Percentiles rank a stretch among this genome's conserved stretches.
These are phyloP conservation scores for Diplolepis rosae DNA, from an alignment of 2,888 invertebrate species.

Conservation along the genomic window DNA sequence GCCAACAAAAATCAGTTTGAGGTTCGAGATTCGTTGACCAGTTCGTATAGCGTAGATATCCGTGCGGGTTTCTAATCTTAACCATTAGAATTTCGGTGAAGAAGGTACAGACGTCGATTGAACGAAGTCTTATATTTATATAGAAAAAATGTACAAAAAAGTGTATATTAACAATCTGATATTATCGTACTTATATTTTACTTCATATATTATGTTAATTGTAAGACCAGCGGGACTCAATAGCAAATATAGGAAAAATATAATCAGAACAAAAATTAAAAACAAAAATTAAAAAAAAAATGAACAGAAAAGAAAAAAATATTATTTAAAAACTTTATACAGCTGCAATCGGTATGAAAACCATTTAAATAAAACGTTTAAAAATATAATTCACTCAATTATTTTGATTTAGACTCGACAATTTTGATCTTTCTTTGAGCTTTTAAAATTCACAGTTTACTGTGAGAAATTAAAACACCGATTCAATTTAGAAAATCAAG, in stretches of 20 bases:
- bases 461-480: background rate
- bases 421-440: background rate
- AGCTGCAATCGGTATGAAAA: background rate
- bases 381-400: too few relatives aligned
- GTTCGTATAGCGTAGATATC: constrained; percentile 25
- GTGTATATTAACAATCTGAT: constrained; percentile 70
- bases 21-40: constrained; percentile 12
- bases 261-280: constrained; percentile 48
- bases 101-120: constrained; percentile 44
- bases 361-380: too few relatives aligned
- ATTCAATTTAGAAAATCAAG: too few relatives aligned
- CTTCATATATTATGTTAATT: constrained; percentile 57
- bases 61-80: background rate
- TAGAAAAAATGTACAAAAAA: constrained; percentile 72
- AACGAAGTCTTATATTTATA: constrained; percentile 57
- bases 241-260: constrained; percentile 49
- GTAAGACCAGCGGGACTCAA: constrained; percentile 56
- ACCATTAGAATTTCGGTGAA: background rate
- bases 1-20: constrained; percentile 16
- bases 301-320: background rate
- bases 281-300: constrained; percentile 36
- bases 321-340: background rate
- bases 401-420: background rate
- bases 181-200: constrained; percentile 58
- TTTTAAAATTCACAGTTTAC: too few relatives aligned